phyloP scores from a whole-genome alignment of 1,140 invertebrate species.

The Oryzaephilus surinamensis region DNA sequence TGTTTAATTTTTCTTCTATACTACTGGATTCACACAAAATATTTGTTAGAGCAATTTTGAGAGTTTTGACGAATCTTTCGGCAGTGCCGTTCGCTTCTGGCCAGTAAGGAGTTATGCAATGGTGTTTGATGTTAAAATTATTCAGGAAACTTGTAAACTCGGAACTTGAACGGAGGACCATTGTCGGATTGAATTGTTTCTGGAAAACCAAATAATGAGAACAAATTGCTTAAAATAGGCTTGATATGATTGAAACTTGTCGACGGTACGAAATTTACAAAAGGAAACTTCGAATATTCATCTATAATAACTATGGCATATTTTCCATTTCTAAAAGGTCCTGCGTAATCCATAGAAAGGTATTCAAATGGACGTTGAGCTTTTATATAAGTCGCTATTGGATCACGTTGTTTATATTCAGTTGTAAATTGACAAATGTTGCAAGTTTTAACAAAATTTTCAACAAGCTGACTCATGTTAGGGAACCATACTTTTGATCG shows the following conservation, averaged over 20 bases:
- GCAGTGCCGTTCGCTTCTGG: constrained; percentile 9
- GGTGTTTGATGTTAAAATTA: constrained; percentile 3
- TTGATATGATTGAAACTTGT: constrained; percentile 4
- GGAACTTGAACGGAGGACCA: constrained; percentile 25
- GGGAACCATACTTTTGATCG: constrained; percentile 30
- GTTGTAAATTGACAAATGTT: constrained; percentile 8
- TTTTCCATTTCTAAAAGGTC: constrained; percentile 11
- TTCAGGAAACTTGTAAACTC: constrained; percentile 21
- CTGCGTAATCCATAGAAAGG: constrained; percentile 8
- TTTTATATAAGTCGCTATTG: constrained; percentile 1
- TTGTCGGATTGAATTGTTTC: constrained; percentile 28
- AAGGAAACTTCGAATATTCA: constrained; percentile 9
- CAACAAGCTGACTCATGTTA: constrained; percentile 23
- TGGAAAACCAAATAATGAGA: constrained; percentile 18
- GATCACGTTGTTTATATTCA: constrained; percentile 2
- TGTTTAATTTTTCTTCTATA: constrained; percentile 1
- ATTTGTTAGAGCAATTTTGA: constrained; percentile 4
- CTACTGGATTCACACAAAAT: not conserved
- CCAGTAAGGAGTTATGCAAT: constrained; percentile 7
- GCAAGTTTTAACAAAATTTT: constrained; percentile 18
- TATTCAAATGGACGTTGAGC: constrained; percentile 2
- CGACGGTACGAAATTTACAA: constrained; percentile 4
- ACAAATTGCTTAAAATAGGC: constrained; percentile 4
- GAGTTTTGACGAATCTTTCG: constrained; percentile 8
- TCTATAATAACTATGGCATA: constrained; percentile 8